phyloP scores from a whole-genome alignment of 2,888 invertebrate genomes.

The Baccha elongata region DNA sequence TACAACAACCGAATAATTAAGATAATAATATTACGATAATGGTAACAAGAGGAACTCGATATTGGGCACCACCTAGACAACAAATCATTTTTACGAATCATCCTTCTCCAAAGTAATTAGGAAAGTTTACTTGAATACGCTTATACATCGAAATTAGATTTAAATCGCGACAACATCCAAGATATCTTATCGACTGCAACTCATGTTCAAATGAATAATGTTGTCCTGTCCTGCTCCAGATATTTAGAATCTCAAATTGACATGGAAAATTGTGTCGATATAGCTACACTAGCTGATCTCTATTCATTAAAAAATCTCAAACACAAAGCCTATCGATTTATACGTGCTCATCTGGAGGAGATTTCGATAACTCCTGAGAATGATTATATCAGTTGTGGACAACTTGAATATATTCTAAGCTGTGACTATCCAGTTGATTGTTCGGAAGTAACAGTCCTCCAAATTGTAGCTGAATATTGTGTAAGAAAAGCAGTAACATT shows the following conservation, averaged over 20 bases:
- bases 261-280: slow-evolving; percentile 88
- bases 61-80: too few relatives aligned
- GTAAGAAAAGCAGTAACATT: slow-evolving; percentile 72
- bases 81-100: too few relatives aligned
- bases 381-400: slow-evolving; percentile 84
- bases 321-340: slow-evolving; percentile 86
- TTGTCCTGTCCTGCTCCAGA: slow-evolving; percentile 86
- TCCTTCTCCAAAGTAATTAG: too few relatives aligned
- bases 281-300: slow-evolving; percentile 87
- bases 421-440: slow-evolving; percentile 88
- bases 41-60: too few relatives aligned
- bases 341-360: slow-evolving; percentile 85
- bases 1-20: too few relatives aligned
- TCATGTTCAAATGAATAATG: slow-evolving; percentile 86
- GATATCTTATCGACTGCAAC: slow-evolving; percentile 88
- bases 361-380: slow-evolving; percentile 86
- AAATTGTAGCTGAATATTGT: slow-evolving; percentile 85
- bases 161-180: slow-evolving; percentile 86
- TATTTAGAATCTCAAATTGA: slow-evolving; percentile 87
- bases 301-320: slow-evolving; percentile 85
- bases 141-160: slow-evolving; percentile 86
- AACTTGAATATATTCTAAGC: slow-evolving; percentile 85
- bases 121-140: slow-evolving; percentile 86
- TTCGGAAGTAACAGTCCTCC: slow-evolving; percentile 85
- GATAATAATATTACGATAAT: too few relatives aligned